Conservation (phyloP, 2,888 invertebrate genomes). For the Campoletis raptor region DNA sequence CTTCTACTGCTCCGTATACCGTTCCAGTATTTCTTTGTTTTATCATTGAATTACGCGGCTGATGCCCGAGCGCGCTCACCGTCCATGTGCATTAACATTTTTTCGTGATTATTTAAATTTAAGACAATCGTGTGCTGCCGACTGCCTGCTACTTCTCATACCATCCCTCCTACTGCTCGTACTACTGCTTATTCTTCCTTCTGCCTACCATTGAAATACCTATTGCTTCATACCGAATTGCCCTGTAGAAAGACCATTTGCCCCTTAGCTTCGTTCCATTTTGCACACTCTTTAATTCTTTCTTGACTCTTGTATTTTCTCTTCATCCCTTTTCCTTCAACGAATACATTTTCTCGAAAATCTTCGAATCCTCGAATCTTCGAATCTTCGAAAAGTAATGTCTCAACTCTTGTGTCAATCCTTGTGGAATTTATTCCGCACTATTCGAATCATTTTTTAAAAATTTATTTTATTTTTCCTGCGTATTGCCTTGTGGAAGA, state of each 20-base stretch:
- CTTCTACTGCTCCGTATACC: constrained; percentile 33
- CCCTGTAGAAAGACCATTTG: constrained; percentile 35
- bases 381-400: background rate
- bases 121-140: constrained; percentile 78
- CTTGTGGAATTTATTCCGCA: background rate
- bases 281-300: constrained; percentile 42
- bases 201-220: constrained; percentile 35
- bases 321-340: background rate
- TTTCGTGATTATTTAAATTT: constrained; percentile 83
- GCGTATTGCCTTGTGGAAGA: no score
- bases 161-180: constrained; percentile 24
- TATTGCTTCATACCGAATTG: constrained; percentile 47
- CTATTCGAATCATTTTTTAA: no score
- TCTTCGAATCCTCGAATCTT: no score
- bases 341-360: constrained; percentile 27
- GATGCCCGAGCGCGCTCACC: constrained; percentile 48
- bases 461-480: no score
- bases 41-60: constrained; percentile 80
- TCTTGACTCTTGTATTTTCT: background rate
- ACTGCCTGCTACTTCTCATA: constrained; percentile 51
- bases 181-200: constrained; percentile 27
- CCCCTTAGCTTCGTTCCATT: constrained; percentile 32
- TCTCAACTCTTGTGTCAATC: background rate
- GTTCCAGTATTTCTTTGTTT: constrained; percentile 76
- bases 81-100: constrained; percentile 76